A percentile compares a stretch with the other conserved stretches of the same genome.
These are phyloP conservation scores for Rhinophrynus dorsalis DNA, from an alignment of 2,797 vertebrate genomes.

Conservation along the genomic window DNA sequence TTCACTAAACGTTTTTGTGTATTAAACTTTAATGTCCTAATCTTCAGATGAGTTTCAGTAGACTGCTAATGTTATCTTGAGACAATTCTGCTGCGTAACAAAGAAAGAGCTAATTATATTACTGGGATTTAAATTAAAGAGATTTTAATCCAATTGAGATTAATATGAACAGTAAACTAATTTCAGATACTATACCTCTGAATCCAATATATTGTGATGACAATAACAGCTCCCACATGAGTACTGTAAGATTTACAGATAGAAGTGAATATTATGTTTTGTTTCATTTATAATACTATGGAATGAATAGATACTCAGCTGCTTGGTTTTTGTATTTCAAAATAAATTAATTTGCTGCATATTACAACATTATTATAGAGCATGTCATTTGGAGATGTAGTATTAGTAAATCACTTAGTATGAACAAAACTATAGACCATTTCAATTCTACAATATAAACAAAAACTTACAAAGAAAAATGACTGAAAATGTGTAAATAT, in stretches of 20 bases:
- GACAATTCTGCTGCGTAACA: slow-evolving; percentile 41
- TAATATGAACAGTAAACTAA: slow-evolving; percentile 56
- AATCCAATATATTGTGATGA: background rate
- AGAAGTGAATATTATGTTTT: background rate
- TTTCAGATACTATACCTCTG: slow-evolving; percentile 8
- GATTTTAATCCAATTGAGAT: slow-evolving; percentile 58
- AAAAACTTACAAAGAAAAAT: background rate
- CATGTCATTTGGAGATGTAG: background rate
- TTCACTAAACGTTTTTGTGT: too few relatives aligned
- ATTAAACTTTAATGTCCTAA: slow-evolving; percentile 32
- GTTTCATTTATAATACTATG: background rate
- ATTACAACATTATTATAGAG: background rate
- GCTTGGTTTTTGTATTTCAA: background rate
- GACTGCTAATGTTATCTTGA: slow-evolving; percentile 35
- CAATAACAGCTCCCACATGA: background rate
- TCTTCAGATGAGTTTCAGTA: slow-evolving; percentile 15
- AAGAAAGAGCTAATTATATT: slow-evolving; percentile 62
- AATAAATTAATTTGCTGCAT: background rate
- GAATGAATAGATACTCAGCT: background rate
- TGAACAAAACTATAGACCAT: background rate
- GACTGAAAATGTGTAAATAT: background rate
- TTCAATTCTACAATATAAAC: background rate
- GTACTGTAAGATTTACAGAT: background rate
- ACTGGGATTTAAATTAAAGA: slow-evolving; percentile 60
- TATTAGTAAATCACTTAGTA: background rate